phyloP scores from a whole-genome alignment of 2,888 invertebrate species.

The Liodrosophila aerea region DNA sequence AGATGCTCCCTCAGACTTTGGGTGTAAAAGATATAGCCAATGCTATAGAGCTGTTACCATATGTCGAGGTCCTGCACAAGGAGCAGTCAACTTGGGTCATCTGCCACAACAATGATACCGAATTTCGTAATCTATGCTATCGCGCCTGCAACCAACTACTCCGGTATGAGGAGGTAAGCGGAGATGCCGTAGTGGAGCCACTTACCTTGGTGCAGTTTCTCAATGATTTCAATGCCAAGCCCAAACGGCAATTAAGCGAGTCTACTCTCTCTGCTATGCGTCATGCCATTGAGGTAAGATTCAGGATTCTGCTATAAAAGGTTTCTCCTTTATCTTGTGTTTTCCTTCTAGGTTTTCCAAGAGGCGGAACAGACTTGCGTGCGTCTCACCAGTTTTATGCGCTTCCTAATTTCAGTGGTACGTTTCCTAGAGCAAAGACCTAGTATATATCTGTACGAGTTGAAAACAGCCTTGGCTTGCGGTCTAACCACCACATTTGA shows the following conservation, averaged over 20 bases:
- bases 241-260: conserved; percentile 70
- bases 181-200: conserved; percentile 23
- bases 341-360: conserved; percentile 60
- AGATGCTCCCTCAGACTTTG: conserved; percentile 80
- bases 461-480: conserved; percentile 76
- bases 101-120: conserved; percentile 79
- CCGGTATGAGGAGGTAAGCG: conserved; percentile 25
- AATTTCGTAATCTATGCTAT: conserved; percentile 80
- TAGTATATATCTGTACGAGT: conserved; percentile 76
- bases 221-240: conserved; percentile 70
- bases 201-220: conserved; percentile 72
- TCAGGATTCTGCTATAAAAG: neutral
- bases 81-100: conserved; percentile 80
- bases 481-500: conserved; percentile 76
- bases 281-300: conserved; percentile 80
- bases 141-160: conserved; percentile 75
- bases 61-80: conserved; percentile 79
- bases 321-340: neutral
- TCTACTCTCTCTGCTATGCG: conserved; percentile 80
- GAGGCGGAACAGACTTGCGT: conserved; percentile 63
- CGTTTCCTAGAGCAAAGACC: conserved; percentile 77
- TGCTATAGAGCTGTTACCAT: conserved; percentile 79
- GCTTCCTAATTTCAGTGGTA: conserved; percentile 78
- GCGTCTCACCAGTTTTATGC: conserved; percentile 75
- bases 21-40: conserved; percentile 76